Evolutionary conservation across 2,888 invertebrate species (phyloP).

Genomic region (Catocala nupta): DNA sequence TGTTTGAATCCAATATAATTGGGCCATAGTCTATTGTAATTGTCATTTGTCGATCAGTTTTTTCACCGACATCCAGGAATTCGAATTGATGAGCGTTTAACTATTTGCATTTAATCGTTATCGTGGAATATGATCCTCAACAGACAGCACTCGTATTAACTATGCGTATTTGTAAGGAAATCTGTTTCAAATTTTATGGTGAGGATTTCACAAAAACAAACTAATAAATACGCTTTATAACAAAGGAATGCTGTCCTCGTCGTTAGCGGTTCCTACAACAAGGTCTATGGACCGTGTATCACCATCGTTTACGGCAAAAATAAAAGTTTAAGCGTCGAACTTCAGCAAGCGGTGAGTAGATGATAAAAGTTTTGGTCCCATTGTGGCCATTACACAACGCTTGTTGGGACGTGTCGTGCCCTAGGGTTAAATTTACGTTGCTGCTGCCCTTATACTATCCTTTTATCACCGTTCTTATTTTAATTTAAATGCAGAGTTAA

Average conservation of each 20-base stretch:
- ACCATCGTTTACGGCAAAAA: constrained; percentile 18
- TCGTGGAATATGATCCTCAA: too few species aligned
- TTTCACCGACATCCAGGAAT: too few species aligned
- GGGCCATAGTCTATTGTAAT: too few species aligned
- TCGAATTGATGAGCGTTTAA: too few species aligned
- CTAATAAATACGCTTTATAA: constrained; percentile 2
- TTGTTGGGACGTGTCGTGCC: constrained; percentile 25
- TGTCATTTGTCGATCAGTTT: too few species aligned
- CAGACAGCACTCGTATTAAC: too few species aligned
- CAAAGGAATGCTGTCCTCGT: background rate
- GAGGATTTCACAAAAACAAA: constrained; percentile 23
- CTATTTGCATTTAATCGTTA: too few species aligned
- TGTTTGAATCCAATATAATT: too few species aligned
- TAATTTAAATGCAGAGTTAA: background rate
- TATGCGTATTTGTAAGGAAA: too few species aligned
- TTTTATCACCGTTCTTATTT: background rate
- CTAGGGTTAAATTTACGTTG: constrained; percentile 15
- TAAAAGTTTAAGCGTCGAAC: constrained; percentile 25
- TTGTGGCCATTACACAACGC: constrained; percentile 29
- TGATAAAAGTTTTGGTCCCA: constrained; percentile 36
- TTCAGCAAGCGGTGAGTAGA: constrained; percentile 23
- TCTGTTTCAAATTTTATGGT: too few species aligned
- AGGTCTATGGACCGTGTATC: constrained; percentile 24
- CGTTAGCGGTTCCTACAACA: constrained; percentile 29
- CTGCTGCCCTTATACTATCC: constrained; percentile 2